Base-by-base conservation (phyloP, 2,113 vertebrate species). In the Bos indicus region DNA sequence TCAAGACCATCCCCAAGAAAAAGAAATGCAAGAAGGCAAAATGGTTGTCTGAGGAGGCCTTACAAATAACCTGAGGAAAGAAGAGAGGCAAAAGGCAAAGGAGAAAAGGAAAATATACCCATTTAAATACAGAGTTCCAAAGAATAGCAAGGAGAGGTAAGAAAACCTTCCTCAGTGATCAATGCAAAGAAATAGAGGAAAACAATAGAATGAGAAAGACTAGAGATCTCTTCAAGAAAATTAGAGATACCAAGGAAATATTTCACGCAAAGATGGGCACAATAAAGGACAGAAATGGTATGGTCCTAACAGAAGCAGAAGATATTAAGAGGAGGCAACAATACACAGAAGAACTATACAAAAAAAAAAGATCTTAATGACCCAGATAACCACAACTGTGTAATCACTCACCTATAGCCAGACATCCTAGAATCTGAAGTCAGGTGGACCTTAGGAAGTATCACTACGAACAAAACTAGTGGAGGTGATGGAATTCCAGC, bases 211-310 rank as follows among this genome's bases (percentile, higher is more conserved):
- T 67, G 62, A 4, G 33, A 67, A 67, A 67, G 62, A 67, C 33
- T n/a, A 64, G 62, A 67, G 33, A 67, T 19, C 62, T 4, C 33
- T 19, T 67, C 62, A n/a, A 67, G 33, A 67, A 67, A 67, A 67
- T n/a, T 67, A 67, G 62, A 67, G 2, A 67, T 19, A 67, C 2
- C 33, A 67, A 67, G 33, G 33, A 7, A 67, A n/a, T 7, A 67
- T 17, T 67, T 67, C 33, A n/a, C 0, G 1, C 16, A 67, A 67
- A n/a, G 4, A 67, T 67, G 33, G 33, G 62, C 7, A n/a, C 16
- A n/a, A 19, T 67, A 67, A 67, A n/a, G 33, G 7, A 67, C 33
- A 67, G 16, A 67, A 67, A 67, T 2, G 7, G 62, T 67, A 67
- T 67, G 62, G 33, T n/a, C 62, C 62, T 67, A 67, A 67, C 33